Evolutionary conservation across 2,797 vertebrate genomes (phyloP), one percentile per base, ranked within the genome.

Genomic region (Diplodus sargus): DNA sequence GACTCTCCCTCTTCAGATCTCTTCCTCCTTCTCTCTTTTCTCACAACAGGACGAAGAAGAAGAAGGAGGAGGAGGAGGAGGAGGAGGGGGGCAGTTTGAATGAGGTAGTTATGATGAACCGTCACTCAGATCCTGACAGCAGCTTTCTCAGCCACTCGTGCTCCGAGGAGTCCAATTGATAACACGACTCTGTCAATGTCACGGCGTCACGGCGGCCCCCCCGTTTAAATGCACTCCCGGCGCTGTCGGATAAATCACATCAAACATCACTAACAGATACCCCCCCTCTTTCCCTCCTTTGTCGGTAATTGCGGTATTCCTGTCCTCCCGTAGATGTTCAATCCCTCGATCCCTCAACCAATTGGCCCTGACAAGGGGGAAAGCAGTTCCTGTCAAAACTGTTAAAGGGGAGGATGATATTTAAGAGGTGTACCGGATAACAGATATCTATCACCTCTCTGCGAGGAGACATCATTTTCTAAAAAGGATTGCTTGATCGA

Each of bases 161-260:
- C 86, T 83, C 88, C 92, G 93, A 95, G 91, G 90, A 94, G 95
- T 91, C 94, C 94, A 95, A 96, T 97, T 97, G 97, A 98, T 98
- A 96, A 95, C 95, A 92, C 90, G 94, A 96, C 96, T 96, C 96
- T 92, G 94, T 97, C 97, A 96, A 93, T 96, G 96, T 96, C 97
- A 95, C 76, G 83, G 92, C 94, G 93, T 96, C 96, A 96, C 94
- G 90, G 95, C 95, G 91, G 3, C 28, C 28, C 30, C 93, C 93
- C 93, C 79, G 91, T 95, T 87, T 94, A 96, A 96, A 96, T 82
- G 92, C 93, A 93, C 96, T 91, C 88, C 91, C 89, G 87, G 93
- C 91, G 79, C 91, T 91, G 84, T 95, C 85, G 94, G 95, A 96
- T 97, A 96, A 97, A 98, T 97, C 96, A 96, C 95, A 95, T 97